phyloP scores from a whole-genome alignment of 2,888 invertebrate species.

The Clunio marinus region DNA sequence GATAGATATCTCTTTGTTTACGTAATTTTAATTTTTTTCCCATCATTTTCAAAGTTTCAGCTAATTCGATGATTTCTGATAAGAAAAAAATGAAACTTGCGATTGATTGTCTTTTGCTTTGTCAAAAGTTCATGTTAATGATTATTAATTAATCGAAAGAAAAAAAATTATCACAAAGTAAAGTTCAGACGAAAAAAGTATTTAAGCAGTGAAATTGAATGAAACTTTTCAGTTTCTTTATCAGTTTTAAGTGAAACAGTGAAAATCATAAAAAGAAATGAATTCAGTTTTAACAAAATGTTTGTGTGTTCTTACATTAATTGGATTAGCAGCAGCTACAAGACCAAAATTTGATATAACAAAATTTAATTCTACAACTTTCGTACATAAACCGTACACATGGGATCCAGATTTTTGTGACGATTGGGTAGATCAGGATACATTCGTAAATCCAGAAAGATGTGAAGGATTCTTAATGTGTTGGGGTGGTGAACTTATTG shows the following conservation, averaged over 20 bases:
- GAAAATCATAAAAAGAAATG: not conserved
- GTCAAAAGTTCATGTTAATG: slow-evolving; percentile 4
- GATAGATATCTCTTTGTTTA: no score
- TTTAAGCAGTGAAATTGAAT: not conserved
- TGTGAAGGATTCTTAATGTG: slow-evolving; percentile 20
- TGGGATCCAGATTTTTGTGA: not conserved
- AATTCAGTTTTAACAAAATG: not conserved
- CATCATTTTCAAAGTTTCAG: not conserved
- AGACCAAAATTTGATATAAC: not conserved
- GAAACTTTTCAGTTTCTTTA: not conserved
- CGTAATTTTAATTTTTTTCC: not conserved
- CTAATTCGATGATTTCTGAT: slow-evolving; percentile 15
- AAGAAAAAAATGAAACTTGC: slow-evolving; percentile 7
- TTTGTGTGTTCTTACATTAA: not conserved
- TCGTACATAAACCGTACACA: no score
- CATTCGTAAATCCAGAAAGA: not conserved
- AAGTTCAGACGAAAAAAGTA: not conserved
- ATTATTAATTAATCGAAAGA: slow-evolving; percentile 30
- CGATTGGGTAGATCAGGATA: not conserved
- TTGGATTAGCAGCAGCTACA: slow-evolving; percentile 5
- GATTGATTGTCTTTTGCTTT: slow-evolving; percentile 3
- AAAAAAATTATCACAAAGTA: no score
- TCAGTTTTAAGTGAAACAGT: not conserved
- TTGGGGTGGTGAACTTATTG: not conserved
- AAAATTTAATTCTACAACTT: not conserved